A percentile compares a stretch with the other conserved stretches of the same genome.
These are phyloP conservation scores for Peromyscus leucopus DNA, from an alignment of 2,113 vertebrate genomes.

Conservation along the genomic window DNA sequence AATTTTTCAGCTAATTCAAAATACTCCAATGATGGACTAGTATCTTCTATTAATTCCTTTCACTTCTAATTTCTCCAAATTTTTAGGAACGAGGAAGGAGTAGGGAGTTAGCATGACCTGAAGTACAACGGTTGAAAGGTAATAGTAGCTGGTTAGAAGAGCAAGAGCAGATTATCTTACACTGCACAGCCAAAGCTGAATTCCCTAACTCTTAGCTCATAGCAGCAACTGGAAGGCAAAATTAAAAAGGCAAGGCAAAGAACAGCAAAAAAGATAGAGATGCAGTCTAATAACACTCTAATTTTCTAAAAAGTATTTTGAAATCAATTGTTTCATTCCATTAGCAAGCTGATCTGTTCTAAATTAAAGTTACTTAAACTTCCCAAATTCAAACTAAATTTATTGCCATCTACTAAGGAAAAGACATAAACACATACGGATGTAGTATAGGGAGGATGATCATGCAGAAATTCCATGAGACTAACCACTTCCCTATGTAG, in stretches of 20 bases:
- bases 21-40: background rate
- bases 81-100: conserved; percentile 24
- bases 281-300: background rate
- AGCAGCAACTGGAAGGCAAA: conserved; percentile 59
- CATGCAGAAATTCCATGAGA: background rate
- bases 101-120: background rate
- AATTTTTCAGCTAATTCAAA: conserved; percentile 32
- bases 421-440: conserved; percentile 44
- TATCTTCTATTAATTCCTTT: conserved; percentile 10
- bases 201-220: conserved; percentile 59
- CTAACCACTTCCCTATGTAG: background rate
- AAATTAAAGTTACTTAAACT: conserved; percentile 32
- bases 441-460: background rate
- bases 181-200: conserved; percentile 57
- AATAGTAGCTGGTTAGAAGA: conserved; percentile 55
- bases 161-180: conserved; percentile 73
- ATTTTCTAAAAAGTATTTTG: conserved; percentile 53
- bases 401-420: conserved; percentile 55
- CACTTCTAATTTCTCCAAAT: conserved; percentile 31
- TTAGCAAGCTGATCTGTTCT: background rate
- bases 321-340: background rate
- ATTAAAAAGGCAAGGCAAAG: conserved; percentile 25
- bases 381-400: conserved; percentile 51
- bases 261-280: background rate
- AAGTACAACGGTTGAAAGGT: conserved; percentile 58